phyloP scores from a whole-genome alignment of 2,113 vertebrate species.

The Pollimyrus isidori region DNA sequence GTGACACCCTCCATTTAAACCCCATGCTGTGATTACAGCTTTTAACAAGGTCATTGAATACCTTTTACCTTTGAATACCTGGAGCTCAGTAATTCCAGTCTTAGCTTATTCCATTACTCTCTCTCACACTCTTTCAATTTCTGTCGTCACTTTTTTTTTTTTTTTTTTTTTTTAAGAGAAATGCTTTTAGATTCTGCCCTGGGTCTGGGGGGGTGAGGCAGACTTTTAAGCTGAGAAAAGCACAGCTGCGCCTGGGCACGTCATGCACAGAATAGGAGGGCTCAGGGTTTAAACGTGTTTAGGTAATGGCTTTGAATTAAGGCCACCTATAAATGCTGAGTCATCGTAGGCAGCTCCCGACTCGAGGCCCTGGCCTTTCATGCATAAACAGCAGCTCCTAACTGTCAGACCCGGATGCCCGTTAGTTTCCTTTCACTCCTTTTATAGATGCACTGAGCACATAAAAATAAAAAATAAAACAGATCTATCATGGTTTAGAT shows the following conservation, averaged over 20 bases:
- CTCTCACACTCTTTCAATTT: background rate
- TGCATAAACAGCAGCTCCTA: background rate
- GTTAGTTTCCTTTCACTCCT: background rate
- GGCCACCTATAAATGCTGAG: background rate
- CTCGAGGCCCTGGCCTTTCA: background rate
- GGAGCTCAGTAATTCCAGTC: constrained; percentile 17
- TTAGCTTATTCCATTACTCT: background rate
- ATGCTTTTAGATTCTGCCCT: constrained; percentile 9
- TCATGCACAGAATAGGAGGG: background rate
- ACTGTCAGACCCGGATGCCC: background rate
- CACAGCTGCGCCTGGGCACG: background rate
- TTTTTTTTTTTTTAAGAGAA: background rate
- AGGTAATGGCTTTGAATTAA: constrained; percentile 18
- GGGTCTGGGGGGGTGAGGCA: background rate
- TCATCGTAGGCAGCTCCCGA: background rate
- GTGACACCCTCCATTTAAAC: constrained; percentile 13
- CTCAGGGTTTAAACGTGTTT: background rate
- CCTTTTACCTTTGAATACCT: constrained; percentile 16
- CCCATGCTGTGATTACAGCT: constrained; percentile 14
- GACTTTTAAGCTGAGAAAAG: background rate
- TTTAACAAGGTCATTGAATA: constrained; percentile 9
- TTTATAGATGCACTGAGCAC: background rate
- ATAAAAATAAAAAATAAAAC: background rate
- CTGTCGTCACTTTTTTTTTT: background rate
- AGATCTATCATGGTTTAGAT: background rate